phyloP scores from a whole-genome alignment of 35 echinoderm and acorn worm species.

The Acanthaster planci region DNA sequence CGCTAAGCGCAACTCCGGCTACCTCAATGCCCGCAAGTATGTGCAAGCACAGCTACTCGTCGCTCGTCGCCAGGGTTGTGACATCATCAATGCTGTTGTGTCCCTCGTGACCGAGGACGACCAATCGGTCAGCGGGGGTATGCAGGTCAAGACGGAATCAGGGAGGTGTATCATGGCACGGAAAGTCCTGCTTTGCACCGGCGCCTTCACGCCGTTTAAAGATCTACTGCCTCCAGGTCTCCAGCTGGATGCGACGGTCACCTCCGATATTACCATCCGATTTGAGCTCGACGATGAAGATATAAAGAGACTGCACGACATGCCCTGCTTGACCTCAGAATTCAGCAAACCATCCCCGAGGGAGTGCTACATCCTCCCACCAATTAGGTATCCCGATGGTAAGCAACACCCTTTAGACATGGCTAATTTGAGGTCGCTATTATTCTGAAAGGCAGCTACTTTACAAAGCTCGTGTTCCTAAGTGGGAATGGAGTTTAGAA shows the following conservation, averaged over 20 bases:
- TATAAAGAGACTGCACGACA: conserved; percentile 45
- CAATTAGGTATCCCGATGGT: conserved; percentile 90
- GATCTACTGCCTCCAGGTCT: conserved; percentile 43
- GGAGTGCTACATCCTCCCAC: conserved; percentile 81
- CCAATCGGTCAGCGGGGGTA: conserved; percentile 2
- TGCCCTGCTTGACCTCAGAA: conserved; percentile 57
- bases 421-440: too few relatives aligned
- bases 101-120: background rate
- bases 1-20: conserved; percentile 30
- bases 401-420: background rate
- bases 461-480: too few relatives aligned
- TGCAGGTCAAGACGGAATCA: conserved; percentile 20
- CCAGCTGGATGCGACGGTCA: conserved; percentile 37
- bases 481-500: too few relatives aligned
- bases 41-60: conserved; percentile 56
- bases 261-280: conserved; percentile 36
- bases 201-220: conserved; percentile 71
- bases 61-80: conserved; percentile 61
- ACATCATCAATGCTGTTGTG: conserved; percentile 60
- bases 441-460: too few relatives aligned
- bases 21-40: conserved; percentile 57
- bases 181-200: conserved; percentile 69
- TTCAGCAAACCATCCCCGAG: conserved; percentile 14
- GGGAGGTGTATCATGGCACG: conserved; percentile 35
- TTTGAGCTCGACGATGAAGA: conserved; percentile 62